Conservation (phyloP, 2,888 invertebrate species). For the Dromius quadrimaculatus region DNA sequence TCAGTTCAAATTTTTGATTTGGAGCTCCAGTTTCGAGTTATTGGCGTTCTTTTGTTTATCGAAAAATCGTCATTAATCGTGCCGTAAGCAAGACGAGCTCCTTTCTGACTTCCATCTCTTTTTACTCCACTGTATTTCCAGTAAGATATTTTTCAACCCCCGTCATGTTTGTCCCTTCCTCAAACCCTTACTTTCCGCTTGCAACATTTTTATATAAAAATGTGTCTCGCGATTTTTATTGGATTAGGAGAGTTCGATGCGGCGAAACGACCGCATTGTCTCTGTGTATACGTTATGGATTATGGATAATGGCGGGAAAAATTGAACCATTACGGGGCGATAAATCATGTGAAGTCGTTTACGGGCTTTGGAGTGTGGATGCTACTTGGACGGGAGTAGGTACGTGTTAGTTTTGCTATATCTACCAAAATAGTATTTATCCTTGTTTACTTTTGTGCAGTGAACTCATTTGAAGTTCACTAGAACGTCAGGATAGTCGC, state of each 20-base stretch:
- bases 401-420: not conserved
- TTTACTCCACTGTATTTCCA: too few species aligned
- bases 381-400: slow-evolving; percentile 17
- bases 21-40: too few species aligned
- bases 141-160: too few species aligned
- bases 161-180: too few species aligned
- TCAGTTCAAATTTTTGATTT: too few species aligned
- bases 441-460: not conserved
- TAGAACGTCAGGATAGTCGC: too few species aligned
- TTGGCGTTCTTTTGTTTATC: too few species aligned
- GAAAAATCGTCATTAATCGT: too few species aligned
- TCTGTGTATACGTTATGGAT: slow-evolving; percentile 52
- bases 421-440: not conserved
- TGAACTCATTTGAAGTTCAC: too few species aligned
- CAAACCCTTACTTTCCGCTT: slow-evolving; percentile 44
- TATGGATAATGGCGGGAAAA: slow-evolving; percentile 53
- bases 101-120: too few species aligned
- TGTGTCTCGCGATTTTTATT: slow-evolving; percentile 51
- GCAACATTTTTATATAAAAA: slow-evolving; percentile 52
- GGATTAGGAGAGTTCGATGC: slow-evolving; percentile 46
- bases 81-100: too few species aligned
- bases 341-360: slow-evolving; percentile 49
- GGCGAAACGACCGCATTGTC: slow-evolving; percentile 44
- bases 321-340: slow-evolving; percentile 52
- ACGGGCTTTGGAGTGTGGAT: slow-evolving; percentile 32